Percentiles rank a stretch among this genome's conserved stretches.
These are phyloP conservation scores for Columba livia DNA, from an alignment of 2,113 vertebrate species.

Conservation along the genomic window DNA sequence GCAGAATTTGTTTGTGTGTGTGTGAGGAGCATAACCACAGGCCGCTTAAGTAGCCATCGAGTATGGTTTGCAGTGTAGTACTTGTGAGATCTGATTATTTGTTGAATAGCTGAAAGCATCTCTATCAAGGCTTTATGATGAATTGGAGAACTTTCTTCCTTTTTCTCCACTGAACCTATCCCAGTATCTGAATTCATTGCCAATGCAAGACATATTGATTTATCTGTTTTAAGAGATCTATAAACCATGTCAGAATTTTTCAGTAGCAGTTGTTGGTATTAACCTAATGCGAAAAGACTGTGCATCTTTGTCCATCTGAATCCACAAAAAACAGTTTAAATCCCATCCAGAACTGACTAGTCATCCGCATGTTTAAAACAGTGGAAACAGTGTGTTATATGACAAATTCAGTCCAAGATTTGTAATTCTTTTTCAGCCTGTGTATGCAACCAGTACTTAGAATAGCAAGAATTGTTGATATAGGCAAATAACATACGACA, in stretches of 20 bases:
- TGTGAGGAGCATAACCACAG: not conserved
- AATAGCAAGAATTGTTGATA: not conserved
- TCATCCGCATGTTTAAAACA: not conserved
- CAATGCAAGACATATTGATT: not conserved
- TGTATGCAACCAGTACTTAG: not conserved
- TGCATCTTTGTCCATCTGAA: not conserved
- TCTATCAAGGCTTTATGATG: not conserved
- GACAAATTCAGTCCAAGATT: not conserved
- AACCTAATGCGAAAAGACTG: not conserved
- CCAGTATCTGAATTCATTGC: not conserved
- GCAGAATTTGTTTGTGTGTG: not conserved
- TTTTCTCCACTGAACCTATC: not conserved
- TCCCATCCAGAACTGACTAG: not conserved
- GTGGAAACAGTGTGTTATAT: not conserved
- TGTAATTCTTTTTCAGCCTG: not conserved
- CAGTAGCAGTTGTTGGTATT: not conserved
- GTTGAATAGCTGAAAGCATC: not conserved
- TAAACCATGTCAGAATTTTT: not conserved
- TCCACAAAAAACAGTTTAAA: not conserved
- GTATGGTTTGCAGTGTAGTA: not conserved
- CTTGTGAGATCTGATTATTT: not conserved
- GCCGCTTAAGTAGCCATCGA: not conserved
- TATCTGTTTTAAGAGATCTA: not conserved
- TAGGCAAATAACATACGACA: not conserved
- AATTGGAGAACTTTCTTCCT: not conserved